Conservation (phyloP, 2,797 vertebrate genomes). For the Psittacula derbiana region DNA sequence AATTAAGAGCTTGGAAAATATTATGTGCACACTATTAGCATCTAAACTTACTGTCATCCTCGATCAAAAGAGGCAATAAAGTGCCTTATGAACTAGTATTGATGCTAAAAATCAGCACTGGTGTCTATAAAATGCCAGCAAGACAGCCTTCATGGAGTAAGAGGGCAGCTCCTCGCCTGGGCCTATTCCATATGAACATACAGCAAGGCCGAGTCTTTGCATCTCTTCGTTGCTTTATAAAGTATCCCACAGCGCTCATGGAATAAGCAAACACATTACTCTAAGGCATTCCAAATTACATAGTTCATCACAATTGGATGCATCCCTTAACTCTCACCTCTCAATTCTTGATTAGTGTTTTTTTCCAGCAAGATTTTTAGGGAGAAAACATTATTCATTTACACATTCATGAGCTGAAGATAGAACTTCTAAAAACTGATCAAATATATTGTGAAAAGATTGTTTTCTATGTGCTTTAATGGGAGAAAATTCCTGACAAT, state of each 20-base stretch:
- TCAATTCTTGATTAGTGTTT: not conserved
- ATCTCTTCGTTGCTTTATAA: not conserved
- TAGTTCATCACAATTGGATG: rapidly evolving
- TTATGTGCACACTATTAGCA: rapidly evolving
- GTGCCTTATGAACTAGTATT: not conserved
- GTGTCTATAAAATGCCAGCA: not conserved
- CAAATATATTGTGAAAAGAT: not conserved
- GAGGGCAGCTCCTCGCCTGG: not conserved
- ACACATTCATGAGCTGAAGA: not conserved
- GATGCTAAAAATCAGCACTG: not conserved
- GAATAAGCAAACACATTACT: not conserved
- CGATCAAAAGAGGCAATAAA: not conserved
- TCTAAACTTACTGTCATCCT: not conserved
- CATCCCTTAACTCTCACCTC: not conserved
- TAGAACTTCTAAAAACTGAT: not conserved
- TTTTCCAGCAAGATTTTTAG: not conserved
- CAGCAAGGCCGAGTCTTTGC: not conserved
- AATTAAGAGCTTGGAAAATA: not conserved
- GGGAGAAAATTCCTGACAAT: not conserved
- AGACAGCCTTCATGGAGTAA: not conserved
- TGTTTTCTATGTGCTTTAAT: not conserved
- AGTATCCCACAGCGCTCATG: not conserved
- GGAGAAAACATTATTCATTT: not conserved
- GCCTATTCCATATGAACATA: not conserved
- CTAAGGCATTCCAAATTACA: not conserved